A percentile compares a stretch with the other conserved stretches of the same genome.
These are phyloP conservation scores for Lepisosteus osseus DNA, from an alignment of 2,113 vertebrate genomes.

Conservation along the genomic window DNA sequence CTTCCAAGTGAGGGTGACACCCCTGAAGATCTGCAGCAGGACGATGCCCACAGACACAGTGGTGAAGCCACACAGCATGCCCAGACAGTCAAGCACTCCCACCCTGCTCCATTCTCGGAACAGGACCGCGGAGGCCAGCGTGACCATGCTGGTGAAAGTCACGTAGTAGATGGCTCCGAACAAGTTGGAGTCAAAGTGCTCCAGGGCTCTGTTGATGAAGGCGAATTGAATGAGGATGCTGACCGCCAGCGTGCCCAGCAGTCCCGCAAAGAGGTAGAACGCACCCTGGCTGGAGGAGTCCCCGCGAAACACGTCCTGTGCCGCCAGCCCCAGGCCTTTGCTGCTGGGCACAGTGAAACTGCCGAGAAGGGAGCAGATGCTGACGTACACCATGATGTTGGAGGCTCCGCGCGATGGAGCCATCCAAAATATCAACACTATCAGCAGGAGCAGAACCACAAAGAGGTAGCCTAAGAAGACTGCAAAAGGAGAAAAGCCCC, in stretches of 20 bases:
- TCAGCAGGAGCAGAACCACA: conserved; percentile 78
- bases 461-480: conserved; percentile 82
- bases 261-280: conserved; percentile 73
- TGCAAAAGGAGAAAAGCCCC: conserved; percentile 53
- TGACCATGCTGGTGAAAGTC: conserved; percentile 83
- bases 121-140: conserved; percentile 85
- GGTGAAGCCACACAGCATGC: conserved; percentile 82
- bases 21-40: conserved; percentile 87
- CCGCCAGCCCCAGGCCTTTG: conserved; percentile 89
- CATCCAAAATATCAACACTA: conserved; percentile 83
- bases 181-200: conserved; percentile 83
- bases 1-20: conserved; percentile 75
- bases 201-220: conserved; percentile 91
- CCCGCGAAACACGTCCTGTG: conserved; percentile 75
- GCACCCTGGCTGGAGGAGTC: conserved; percentile 68
- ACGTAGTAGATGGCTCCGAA: conserved; percentile 95
- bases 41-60: conserved; percentile 84
- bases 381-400: conserved; percentile 92
- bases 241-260: conserved; percentile 77
- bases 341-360: conserved; percentile 94
- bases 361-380: conserved; percentile 91
- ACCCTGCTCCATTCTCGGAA: conserved; percentile 90
- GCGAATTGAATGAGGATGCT: conserved; percentile 91
- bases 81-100: conserved; percentile 76
- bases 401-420: conserved; percentile 81